Percentiles rank a stretch among this genome's conserved stretches.
Conservation (phyloP, 2,888 invertebrate genomes). For the Melanchra persicariae region DNA sequence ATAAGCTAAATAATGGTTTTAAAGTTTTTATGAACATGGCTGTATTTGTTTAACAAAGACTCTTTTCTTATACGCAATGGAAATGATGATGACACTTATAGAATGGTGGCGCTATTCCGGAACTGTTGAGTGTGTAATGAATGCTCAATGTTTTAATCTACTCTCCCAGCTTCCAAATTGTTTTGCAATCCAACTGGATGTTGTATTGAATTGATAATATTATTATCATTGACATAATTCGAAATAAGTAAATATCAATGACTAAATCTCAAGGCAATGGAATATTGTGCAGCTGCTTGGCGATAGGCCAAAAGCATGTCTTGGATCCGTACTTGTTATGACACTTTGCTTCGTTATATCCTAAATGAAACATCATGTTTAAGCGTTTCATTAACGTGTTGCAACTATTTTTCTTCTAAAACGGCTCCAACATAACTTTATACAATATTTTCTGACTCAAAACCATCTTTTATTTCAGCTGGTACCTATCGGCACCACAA, state of each 20-base stretch:
- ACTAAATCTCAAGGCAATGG: not conserved
- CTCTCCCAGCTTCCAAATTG: not conserved
- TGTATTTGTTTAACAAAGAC: not conserved
- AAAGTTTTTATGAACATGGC: too few species aligned
- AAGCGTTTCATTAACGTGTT: too few species aligned
- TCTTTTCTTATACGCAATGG: not conserved
- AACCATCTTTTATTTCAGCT: conserved; percentile 89
- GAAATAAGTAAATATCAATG: not conserved
- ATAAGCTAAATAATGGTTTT: too few species aligned
- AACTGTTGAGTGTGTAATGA: not conserved
- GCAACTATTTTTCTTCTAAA: not conserved
- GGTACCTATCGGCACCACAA: conserved; percentile 96
- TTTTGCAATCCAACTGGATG: not conserved
- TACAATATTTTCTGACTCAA: not conserved
- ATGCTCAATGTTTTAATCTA: not conserved
- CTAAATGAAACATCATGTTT: not conserved
- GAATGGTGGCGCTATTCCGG: not conserved
- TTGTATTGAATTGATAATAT: not conserved
- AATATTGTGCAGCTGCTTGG: not conserved
- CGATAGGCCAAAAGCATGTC: not conserved
- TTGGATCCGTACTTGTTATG: not conserved
- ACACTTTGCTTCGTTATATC: not conserved
- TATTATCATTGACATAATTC: not conserved
- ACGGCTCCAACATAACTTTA: not conserved
- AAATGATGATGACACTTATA: not conserved